phyloP scores from a whole-genome alignment of 2,888 invertebrate species.

The Protula sp. region DNA sequence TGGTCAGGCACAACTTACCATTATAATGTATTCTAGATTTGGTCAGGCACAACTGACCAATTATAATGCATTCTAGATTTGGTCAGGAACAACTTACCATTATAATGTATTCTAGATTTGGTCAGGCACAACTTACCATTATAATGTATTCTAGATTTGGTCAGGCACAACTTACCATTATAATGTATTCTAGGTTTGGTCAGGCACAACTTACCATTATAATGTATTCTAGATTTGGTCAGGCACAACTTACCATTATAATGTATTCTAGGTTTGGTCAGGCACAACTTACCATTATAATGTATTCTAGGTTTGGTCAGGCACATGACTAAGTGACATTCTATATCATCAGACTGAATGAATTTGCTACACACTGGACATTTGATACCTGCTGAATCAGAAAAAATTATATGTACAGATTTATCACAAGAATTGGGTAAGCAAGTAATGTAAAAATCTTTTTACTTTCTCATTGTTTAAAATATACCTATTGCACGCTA shows the following conservation, averaged over 20 bases:
- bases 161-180: too few relatives aligned
- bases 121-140: too few relatives aligned
- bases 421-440: not conserved
- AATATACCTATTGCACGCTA: not conserved
- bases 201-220: too few relatives aligned
- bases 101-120: too few relatives aligned
- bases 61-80: too few relatives aligned
- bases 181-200: too few relatives aligned
- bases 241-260: slow-evolving; percentile 89
- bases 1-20: slow-evolving; percentile 83
- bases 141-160: too few relatives aligned
- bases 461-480: not conserved
- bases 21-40: slow-evolving; percentile 98
- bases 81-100: too few relatives aligned
- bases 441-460: too few relatives aligned
- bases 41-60: slow-evolving; percentile 99
- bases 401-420: not conserved
- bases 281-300: slow-evolving; percentile 98
- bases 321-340: slow-evolving; percentile 99
- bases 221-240: too few relatives aligned
- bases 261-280: slow-evolving; percentile 96
- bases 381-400: slow-evolving; percentile 74
- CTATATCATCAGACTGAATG: slow-evolving; percentile 96
- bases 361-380: slow-evolving; percentile 99
- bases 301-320: slow-evolving; percentile 97